Conservation (phyloP, 2,797 vertebrate genomes). For the Emydoidea blandingii region DNA sequence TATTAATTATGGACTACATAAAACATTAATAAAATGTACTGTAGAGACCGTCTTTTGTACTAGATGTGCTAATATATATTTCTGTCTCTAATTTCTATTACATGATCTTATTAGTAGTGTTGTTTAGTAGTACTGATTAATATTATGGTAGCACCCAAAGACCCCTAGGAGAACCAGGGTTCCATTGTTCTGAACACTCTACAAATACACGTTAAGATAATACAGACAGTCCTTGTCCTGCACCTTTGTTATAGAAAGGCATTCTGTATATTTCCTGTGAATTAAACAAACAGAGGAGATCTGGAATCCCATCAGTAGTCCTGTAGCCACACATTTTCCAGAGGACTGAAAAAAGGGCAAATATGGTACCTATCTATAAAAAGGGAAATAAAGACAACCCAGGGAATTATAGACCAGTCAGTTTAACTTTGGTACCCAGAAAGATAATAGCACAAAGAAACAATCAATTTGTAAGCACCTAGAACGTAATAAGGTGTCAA, state of each 20-base stretch:
- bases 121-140: not conserved
- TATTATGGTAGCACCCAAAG: not conserved
- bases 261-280: not conserved
- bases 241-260: not conserved
- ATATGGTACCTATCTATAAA: not conserved
- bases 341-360: not conserved
- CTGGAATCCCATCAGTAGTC: not conserved
- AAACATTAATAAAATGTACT: not conserved
- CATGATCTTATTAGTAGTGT: not conserved
- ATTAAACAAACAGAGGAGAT: not conserved
- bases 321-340: not conserved
- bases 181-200: not conserved
- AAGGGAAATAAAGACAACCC: not conserved
- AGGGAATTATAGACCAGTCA: not conserved
- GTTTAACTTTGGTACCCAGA: not conserved
- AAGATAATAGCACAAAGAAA: not conserved
- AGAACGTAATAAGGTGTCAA: not conserved
- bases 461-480: not conserved
- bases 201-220: not conserved
- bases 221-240: not conserved
- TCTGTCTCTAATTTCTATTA: not conserved
- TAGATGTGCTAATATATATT: not conserved
- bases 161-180: not conserved
- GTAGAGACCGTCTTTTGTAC: not conserved
- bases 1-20: not conserved